Conservation (phyloP, 2,888 invertebrate species). For the Cephus nigrinus region DNA sequence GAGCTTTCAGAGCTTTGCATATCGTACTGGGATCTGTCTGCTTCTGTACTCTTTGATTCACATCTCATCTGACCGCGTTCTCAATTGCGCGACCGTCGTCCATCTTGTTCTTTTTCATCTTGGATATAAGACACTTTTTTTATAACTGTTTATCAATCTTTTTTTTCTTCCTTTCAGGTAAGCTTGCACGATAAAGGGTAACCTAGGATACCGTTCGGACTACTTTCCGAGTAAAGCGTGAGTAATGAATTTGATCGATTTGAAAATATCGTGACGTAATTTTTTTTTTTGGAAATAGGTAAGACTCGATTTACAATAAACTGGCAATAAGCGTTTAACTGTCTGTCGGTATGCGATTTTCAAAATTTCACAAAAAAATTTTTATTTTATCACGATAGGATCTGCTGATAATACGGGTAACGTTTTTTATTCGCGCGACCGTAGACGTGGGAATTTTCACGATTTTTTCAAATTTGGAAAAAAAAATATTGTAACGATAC, state of each 20-base stretch:
- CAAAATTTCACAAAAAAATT: neutral
- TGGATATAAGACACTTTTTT: neutral
- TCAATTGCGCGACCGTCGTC: neutral
- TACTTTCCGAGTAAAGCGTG: neutral
- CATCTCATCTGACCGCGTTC: constrained; percentile 39
- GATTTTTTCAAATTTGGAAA: neutral
- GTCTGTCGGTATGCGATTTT: neutral
- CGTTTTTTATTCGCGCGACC: neutral
- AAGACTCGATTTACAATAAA: neutral
- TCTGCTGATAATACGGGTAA: neutral
- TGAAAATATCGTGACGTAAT: neutral
- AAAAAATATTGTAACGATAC: neutral
- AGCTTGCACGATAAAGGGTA: neutral
- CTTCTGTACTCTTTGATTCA: constrained; percentile 1
- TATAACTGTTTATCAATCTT: constrained; percentile 42
- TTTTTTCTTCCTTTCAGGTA: neutral
- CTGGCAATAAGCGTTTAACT: neutral
- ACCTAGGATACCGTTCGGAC: neutral
- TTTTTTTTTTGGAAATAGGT: neutral
- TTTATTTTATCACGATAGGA: neutral
- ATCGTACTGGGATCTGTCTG: constrained; percentile 51
- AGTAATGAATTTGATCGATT: neutral
- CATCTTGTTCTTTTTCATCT: neutral
- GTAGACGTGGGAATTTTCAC: neutral
- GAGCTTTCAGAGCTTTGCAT: constrained; percentile 41